Evolutionary conservation across 2,888 invertebrate genomes (phyloP).

Genomic region (Chloroclysta siterata): DNA sequence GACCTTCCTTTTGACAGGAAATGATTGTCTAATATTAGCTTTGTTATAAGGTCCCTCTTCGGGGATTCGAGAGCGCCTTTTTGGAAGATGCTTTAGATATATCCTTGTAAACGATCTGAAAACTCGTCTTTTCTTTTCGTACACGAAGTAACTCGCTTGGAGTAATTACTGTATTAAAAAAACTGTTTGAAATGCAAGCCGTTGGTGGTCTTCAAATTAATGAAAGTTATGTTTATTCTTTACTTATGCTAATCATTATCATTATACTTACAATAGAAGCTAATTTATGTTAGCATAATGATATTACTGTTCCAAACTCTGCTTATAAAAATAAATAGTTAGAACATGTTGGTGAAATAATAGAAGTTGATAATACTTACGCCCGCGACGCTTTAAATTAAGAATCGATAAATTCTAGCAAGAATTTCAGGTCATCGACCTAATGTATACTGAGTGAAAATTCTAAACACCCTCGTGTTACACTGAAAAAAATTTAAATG

Average conservation of each 20-base stretch:
- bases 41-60: constrained; percentile 82
- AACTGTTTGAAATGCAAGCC: constrained; percentile 11
- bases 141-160: constrained; percentile 22
- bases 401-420: constrained; percentile 62
- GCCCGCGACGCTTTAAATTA: constrained; percentile 59
- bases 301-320: constrained; percentile 44
- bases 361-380: constrained; percentile 49
- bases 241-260: constrained; percentile 45
- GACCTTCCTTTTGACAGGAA: constrained; percentile 82
- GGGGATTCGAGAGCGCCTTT: constrained; percentile 68
- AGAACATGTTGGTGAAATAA: constrained; percentile 42
- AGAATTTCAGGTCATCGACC: constrained; percentile 72
- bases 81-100: constrained; percentile 54
- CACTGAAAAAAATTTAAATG: constrained; percentile 60
- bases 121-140: constrained; percentile 34
- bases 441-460: constrained; percentile 48
- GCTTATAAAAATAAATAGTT: constrained; percentile 46
- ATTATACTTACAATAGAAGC: constrained; percentile 46
- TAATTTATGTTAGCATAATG: constrained; percentile 42
- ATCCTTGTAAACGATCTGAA: constrained; percentile 48
- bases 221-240: constrained; percentile 35
- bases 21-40: constrained; percentile 85
- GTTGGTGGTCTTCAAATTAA: constrained; percentile 34
- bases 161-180: constrained; percentile 12
- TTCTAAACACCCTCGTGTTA: constrained; percentile 68